Base-by-base conservation (phyloP, 1,140 invertebrate species). In the Lasaia peninsularis region DNA sequence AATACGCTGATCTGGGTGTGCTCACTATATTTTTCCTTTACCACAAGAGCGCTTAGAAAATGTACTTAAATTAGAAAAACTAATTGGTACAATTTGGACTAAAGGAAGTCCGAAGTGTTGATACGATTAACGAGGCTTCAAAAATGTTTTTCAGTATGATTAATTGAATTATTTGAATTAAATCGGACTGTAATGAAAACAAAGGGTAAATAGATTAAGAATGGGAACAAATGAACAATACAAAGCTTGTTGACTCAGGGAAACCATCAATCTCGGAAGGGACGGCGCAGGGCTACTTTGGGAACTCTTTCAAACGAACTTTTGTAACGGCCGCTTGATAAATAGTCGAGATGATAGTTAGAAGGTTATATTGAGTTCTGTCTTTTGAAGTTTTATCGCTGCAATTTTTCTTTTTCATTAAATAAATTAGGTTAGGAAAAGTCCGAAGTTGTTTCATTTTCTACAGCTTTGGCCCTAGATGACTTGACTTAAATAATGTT, bases 241-340 rank as follows among this genome's bases (percentile, higher is more conserved):
- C 59, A 62, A 57, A 58, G 62, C 63, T 71, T 73, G 68, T 70
- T 72, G 44, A 48, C 44, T 73, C 60, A 66, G 69, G 65, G 64
- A 73, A 68, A 63, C 71, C 75, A 84, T 81, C 75, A 77, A 84
- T 81, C 80, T 84, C 68, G 51, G 67, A 58, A 72, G 68, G 73
- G 70, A 73, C 67, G 71, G 78, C 73, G 71, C 72, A 62, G 68
- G 73, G 74, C 70, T 73, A 75, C 69, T 75, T 66, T 61, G 51
- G 49, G 63, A 80, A 80, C 75, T 77, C 74, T 76, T 84, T 80
- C 62, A 56, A 65, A 62, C 63, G 65, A 75, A 78, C 70, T 74
- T 78, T 74, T 71, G 68, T 67, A 79, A 75, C 72, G 60, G 44
- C 18, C 44, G 65, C 59, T 69, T 78, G 75, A 81, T 79, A 76